phyloP scores from a whole-genome alignment of 2,113 vertebrate genomes.

The Salvelinus alpinus region DNA sequence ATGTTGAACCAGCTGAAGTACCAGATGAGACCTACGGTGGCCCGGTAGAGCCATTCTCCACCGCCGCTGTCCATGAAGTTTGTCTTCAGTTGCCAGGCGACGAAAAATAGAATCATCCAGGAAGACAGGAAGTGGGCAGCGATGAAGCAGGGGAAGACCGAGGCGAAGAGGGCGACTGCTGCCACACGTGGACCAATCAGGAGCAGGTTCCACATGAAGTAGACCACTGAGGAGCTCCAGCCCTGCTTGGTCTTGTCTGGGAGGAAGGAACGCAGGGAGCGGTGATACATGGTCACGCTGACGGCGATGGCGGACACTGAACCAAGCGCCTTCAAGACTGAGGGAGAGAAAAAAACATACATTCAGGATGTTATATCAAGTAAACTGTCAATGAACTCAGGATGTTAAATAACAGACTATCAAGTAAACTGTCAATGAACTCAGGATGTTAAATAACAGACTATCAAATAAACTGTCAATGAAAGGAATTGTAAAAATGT shows the following conservation, averaged over 20 bases:
- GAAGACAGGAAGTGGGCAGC: slow-evolving; percentile 74
- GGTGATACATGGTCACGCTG: slow-evolving; percentile 76
- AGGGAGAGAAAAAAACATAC: slow-evolving; percentile 16
- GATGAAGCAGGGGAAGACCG: slow-evolving; percentile 67
- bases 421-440: background rate
- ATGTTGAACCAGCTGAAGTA: slow-evolving; percentile 90
- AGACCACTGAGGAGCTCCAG: slow-evolving; percentile 53
- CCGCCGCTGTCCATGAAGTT: slow-evolving; percentile 71
- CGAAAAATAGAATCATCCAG: slow-evolving; percentile 77
- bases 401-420: background rate
- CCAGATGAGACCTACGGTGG: slow-evolving; percentile 77
- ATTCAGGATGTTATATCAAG: background rate
- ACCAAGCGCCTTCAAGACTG: slow-evolving; percentile 51
- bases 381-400: background rate
- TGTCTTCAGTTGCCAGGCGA: slow-evolving; percentile 70
- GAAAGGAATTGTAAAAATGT: background rate
- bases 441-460: background rate
- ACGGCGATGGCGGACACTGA: slow-evolving; percentile 44
- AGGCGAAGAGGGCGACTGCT: slow-evolving; percentile 75
- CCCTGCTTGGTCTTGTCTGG: slow-evolving; percentile 61
- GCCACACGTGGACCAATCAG: slow-evolving; percentile 79
- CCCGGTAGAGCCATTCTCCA: slow-evolving; percentile 79
- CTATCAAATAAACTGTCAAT: too few species aligned
- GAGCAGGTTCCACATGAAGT: slow-evolving; percentile 84
- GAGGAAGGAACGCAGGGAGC: slow-evolving; percentile 80